Evolutionary conservation across 2,797 vertebrate species (phyloP).

Genomic region (Thamnophis elegans): DNA sequence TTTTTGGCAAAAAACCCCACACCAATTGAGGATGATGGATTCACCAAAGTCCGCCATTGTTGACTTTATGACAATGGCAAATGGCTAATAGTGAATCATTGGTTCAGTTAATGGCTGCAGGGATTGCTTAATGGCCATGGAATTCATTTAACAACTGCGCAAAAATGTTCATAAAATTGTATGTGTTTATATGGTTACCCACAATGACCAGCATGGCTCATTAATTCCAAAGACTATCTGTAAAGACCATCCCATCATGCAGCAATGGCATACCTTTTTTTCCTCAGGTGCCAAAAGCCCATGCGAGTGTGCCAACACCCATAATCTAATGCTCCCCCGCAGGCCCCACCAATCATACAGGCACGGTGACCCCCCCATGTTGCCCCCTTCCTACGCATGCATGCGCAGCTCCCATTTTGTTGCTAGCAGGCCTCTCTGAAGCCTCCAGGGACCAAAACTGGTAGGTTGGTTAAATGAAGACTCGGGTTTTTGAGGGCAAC

Average conservation of each 20-base stretch:
- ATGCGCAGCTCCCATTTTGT: no score
- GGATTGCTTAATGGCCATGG: background rate
- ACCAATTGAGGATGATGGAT: background rate
- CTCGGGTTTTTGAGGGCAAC: background rate
- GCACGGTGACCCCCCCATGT: no score
- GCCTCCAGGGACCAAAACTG: no score
- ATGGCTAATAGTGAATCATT: background rate
- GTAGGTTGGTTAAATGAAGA: no score
- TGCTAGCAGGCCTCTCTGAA: no score
- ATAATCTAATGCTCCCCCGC: no score
- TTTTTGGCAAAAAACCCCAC: background rate
- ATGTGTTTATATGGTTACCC: background rate
- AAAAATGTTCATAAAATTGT: background rate
- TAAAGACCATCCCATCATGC: background rate
- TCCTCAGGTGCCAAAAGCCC: no score
- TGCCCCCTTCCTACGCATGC: no score
- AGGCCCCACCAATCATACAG: no score
- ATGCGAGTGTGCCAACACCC: no score
- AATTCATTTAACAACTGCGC: background rate
- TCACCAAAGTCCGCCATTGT: background rate
- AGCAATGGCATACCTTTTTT: no score
- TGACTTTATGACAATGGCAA: background rate
- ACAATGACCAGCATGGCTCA: background rate
- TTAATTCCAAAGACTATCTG: background rate
- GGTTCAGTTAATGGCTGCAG: background rate